Percentiles rank a stretch among this genome's conserved stretches.
Conservation (phyloP, 2,113 vertebrate genomes). For the Ptyas mucosa region DNA sequence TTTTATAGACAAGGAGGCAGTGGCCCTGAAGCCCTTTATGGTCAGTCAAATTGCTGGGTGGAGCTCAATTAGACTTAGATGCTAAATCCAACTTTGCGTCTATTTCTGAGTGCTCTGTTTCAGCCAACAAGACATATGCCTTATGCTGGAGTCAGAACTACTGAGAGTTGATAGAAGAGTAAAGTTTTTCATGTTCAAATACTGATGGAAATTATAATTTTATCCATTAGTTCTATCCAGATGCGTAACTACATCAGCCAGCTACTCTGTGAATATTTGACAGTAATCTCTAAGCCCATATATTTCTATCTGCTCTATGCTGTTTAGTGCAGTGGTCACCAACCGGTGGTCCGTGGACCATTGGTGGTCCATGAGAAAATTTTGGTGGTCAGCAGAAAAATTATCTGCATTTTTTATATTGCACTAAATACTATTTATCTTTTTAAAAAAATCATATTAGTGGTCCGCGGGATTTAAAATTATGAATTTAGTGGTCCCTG, state of each 20-base stretch:
- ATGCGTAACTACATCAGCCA: neutral
- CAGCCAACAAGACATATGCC: neutral
- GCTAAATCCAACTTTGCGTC: neutral
- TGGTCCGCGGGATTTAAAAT: too few species aligned
- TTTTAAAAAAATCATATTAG: too few species aligned
- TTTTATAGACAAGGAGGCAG: neutral
- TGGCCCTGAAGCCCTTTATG: neutral
- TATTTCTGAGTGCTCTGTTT: neutral
- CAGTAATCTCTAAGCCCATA: neutral
- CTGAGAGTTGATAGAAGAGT: neutral
- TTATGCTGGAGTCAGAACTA: neutral
- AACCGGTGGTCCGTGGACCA: too few species aligned
- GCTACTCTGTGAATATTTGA: neutral
- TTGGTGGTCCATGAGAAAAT: too few species aligned
- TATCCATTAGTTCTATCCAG: neutral
- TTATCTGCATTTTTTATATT: too few species aligned
- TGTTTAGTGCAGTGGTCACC: neutral
- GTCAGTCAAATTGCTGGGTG: neutral
- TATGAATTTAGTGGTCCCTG: too few species aligned
- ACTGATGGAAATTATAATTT: neutral
- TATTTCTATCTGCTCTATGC: neutral
- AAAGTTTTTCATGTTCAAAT: neutral
- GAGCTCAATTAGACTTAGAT: neutral
- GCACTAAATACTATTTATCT: too few species aligned
- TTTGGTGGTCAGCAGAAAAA: too few species aligned